Percentiles rank a stretch among this genome's conserved stretches.
Conservation (phyloP, 2,888 invertebrate species). For the Thecocarcelia acutangulata region DNA sequence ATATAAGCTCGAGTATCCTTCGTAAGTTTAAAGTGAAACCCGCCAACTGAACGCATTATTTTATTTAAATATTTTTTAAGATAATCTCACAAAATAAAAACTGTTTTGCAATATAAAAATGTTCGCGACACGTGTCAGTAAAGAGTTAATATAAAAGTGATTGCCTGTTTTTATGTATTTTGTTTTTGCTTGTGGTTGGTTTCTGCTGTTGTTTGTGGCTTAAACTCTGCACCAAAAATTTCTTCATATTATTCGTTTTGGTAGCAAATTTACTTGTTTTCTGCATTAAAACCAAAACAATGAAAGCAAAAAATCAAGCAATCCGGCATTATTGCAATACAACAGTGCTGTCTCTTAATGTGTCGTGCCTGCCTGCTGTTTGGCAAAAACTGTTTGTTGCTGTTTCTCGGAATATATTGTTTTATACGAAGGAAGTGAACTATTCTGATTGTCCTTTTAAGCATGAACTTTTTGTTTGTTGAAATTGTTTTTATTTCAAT, state of each 20-base stretch:
- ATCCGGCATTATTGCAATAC: slow-evolving; percentile 49
- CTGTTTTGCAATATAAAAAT: slow-evolving; percentile 32
- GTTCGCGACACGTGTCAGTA: slow-evolving; percentile 62
- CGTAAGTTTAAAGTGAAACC: slow-evolving; percentile 33
- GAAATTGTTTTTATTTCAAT: slow-evolving; percentile 26
- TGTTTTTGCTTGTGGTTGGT: background rate
- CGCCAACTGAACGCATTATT: slow-evolving; percentile 23
- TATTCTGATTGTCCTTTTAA: slow-evolving; percentile 57
- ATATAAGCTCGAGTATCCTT: slow-evolving; percentile 25
- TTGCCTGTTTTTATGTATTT: slow-evolving; percentile 45
- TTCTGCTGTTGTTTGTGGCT: slow-evolving; percentile 30
- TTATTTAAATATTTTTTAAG: slow-evolving; percentile 39
- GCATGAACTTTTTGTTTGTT: slow-evolving; percentile 23
- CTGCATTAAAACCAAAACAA: slow-evolving; percentile 27
- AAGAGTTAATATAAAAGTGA: slow-evolving; percentile 62
- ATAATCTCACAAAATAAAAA: slow-evolving; percentile 45
- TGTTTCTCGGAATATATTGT: slow-evolving; percentile 23
- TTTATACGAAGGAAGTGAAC: slow-evolving; percentile 50
- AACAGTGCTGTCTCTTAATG: slow-evolving; percentile 39
- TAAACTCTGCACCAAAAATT: slow-evolving; percentile 25
- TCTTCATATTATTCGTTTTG: slow-evolving; percentile 3
- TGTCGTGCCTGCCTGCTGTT: slow-evolving; percentile 53
- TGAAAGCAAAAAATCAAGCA: slow-evolving; percentile 11
- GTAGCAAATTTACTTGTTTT: slow-evolving; percentile 30
- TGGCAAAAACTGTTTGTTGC: slow-evolving; percentile 6